These are phyloP conservation scores for Leptatherina wallacei DNA, from an alignment of 2,797 vertebrate species.

Conservation along the genomic window DNA sequence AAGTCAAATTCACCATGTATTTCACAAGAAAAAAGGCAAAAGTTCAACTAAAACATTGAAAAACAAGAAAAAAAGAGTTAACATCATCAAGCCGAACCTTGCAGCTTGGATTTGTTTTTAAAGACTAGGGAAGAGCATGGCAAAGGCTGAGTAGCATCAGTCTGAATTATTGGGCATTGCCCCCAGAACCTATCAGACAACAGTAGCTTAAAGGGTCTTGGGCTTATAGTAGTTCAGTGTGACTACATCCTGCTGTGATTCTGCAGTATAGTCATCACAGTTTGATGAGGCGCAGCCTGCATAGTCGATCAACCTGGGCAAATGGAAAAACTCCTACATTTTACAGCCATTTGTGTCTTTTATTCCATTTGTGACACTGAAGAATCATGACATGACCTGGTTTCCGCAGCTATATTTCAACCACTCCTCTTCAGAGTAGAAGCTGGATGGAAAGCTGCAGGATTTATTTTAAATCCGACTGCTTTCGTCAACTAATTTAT, in stretches of 20 bases:
- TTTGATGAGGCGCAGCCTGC: neutral
- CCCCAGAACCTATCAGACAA: neutral
- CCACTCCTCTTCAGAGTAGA: constrained; percentile 2
- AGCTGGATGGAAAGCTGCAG: neutral
- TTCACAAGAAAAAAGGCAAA: neutral
- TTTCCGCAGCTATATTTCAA: neutral
- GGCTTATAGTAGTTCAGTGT: neutral
- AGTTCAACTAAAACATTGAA: neutral
- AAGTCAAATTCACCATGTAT: neutral
- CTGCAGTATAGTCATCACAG: neutral
- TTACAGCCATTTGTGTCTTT: neutral
- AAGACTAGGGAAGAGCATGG: neutral
- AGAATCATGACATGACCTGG: neutral
- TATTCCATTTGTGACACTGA: neutral
- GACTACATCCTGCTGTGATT: neutral
- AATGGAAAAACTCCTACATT: neutral
- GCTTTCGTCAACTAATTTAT: neutral
- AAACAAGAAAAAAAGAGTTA: neutral
- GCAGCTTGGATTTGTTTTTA: neutral
- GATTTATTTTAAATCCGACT: neutral
- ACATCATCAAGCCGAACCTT: neutral
- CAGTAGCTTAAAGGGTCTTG: neutral
- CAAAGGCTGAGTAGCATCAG: neutral
- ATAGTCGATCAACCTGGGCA: neutral
- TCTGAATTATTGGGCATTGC: too few relatives aligned